Evolutionary conservation across 2,797 vertebrate species (phyloP).

Genomic region (Argentina silus): DNA sequence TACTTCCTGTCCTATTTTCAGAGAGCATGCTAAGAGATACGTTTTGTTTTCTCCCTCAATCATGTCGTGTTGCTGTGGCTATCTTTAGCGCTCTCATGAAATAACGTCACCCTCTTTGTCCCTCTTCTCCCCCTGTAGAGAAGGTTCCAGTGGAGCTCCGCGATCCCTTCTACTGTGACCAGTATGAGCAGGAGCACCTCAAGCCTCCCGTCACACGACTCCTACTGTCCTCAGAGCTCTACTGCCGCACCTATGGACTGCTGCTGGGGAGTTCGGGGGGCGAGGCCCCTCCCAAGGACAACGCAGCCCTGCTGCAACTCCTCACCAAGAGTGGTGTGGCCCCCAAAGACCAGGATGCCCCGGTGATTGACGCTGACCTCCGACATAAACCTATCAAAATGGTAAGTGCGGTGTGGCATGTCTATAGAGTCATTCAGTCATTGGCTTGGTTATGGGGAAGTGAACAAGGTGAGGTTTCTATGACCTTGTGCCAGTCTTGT

Average conservation of each 20-base stretch:
- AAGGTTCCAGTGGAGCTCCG: conserved; percentile 89
- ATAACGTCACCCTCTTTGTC: not conserved
- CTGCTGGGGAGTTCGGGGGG: conserved; percentile 56
- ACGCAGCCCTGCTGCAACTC: conserved; percentile 78
- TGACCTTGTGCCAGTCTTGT: not conserved
- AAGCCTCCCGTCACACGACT: conserved; percentile 89
- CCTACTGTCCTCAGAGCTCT: conserved; percentile 87
- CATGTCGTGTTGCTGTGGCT: conserved; percentile 7
- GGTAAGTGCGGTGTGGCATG: conserved; percentile 69
- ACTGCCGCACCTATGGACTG: conserved; percentile 86
- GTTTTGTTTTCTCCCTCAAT: not conserved
- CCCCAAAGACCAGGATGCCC: conserved; percentile 76
- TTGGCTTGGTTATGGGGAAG: not conserved
- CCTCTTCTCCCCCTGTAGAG: conserved; percentile 70
- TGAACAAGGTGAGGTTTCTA: not conserved
- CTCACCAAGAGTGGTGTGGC: conserved; percentile 77
- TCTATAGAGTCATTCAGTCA: not conserved
- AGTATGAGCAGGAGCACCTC: conserved; percentile 94
- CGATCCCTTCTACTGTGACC: conserved; percentile 94
- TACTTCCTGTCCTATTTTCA: conserved; percentile 11
- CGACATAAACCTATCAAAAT: conserved; percentile 89
- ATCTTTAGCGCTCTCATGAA: not conserved
- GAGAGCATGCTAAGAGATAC: not conserved
- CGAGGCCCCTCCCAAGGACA: conserved; percentile 77
- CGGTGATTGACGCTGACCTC: conserved; percentile 84